phyloP scores from a whole-genome alignment of 2,797 vertebrate genomes.

The Holocentrus rufus region DNA sequence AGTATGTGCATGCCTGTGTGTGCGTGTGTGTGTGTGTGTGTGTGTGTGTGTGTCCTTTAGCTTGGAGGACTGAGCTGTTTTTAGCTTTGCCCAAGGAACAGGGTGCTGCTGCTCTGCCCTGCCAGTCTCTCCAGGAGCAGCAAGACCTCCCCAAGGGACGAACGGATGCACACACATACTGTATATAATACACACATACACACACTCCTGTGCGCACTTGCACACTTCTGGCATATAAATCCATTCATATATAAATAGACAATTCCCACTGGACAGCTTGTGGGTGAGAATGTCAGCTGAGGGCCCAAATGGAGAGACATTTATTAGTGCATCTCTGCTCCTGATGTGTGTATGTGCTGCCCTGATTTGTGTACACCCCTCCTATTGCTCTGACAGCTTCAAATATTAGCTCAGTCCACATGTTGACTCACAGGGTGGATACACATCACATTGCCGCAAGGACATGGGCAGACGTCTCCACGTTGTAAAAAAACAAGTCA shows the following conservation, averaged over 20 bases:
- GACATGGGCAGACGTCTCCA: conserved; percentile 12
- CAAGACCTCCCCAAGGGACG: conserved; percentile 22
- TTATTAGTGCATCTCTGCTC: conserved; percentile 19
- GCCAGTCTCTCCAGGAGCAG: conserved; percentile 41
- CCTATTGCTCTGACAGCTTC: neutral
- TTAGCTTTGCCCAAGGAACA: conserved; percentile 60
- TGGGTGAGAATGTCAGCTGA: conserved; percentile 13
- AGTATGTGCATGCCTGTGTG: conserved; percentile 17
- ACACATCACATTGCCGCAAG: conserved; percentile 30
- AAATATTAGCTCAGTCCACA: conserved; percentile 9
- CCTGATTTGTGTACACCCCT: neutral
- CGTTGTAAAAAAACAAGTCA: neutral
- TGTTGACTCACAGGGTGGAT: conserved; percentile 28
- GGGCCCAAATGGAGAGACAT: conserved; percentile 7
- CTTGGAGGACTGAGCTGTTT: conserved; percentile 60
- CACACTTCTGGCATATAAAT: conserved; percentile 8
- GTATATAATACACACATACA: conserved; percentile 13
- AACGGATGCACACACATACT: conserved; percentile 1
- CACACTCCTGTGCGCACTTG: neutral
- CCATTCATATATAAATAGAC: neutral
- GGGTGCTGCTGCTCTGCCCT: conserved; percentile 37
- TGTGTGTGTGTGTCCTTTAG: conserved; percentile 42
- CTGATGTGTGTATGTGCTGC: conserved; percentile 10
- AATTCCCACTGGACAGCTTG: neutral
- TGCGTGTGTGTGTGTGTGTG: neutral